phyloP scores from a whole-genome alignment of 1,140 invertebrate genomes.

The Drosophila nigrodunni region DNA sequence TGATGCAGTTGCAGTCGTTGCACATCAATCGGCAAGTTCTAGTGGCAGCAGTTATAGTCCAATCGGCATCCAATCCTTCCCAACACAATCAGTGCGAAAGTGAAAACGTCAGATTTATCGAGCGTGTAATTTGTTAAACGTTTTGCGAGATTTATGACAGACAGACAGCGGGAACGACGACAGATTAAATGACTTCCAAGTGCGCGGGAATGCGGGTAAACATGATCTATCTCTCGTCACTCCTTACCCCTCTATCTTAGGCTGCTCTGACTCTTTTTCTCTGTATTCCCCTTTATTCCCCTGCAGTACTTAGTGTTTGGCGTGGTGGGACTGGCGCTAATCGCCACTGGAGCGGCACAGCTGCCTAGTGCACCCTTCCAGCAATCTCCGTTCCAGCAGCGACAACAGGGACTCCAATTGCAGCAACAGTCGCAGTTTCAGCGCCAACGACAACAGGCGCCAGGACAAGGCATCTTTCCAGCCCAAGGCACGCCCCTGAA shows the following conservation, averaged over 20 bases:
- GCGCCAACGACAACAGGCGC: slow-evolving; percentile 57
- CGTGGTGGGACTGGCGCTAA: slow-evolving; percentile 36
- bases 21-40: slow-evolving; percentile 54
- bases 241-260: no score
- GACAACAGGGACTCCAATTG: slow-evolving; percentile 53
- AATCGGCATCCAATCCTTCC: slow-evolving; percentile 20
- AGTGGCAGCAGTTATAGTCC: slow-evolving; percentile 42
- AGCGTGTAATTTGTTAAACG: slow-evolving; percentile 74
- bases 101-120: slow-evolving; percentile 72
- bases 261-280: no score
- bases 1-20: slow-evolving; percentile 66
- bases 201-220: slow-evolving; percentile 39
- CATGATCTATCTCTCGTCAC: slow-evolving; percentile 18
- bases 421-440: slow-evolving; percentile 61
- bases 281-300: no score
- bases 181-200: slow-evolving; percentile 58
- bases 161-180: slow-evolving; percentile 38
- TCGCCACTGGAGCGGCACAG: slow-evolving; percentile 44
- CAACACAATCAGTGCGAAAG: slow-evolving; percentile 40
- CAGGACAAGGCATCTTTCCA: slow-evolving; percentile 67
- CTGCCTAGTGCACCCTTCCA: slow-evolving; percentile 65
- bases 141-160: slow-evolving; percentile 72
- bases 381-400: slow-evolving; percentile 61
- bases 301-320: slow-evolving; percentile 43
- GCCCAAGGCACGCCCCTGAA: slow-evolving; percentile 58